These are phyloP conservation scores for Hirudinaria manillensis DNA, from an alignment of 2,888 invertebrate species.

Conservation along the genomic window DNA sequence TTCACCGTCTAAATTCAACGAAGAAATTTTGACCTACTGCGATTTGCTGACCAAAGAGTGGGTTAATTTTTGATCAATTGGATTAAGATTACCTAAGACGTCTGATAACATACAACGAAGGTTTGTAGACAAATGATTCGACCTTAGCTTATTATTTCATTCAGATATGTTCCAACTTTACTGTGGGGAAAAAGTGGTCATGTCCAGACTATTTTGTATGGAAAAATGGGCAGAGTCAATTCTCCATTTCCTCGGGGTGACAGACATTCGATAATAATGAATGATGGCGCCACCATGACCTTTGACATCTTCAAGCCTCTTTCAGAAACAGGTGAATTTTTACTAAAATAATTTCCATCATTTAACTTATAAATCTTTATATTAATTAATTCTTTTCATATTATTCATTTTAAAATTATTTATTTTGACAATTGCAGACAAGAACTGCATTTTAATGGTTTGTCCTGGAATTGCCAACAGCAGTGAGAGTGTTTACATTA, in stretches of 20 bases:
- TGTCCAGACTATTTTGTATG: conserved; percentile 85
- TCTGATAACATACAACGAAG: neutral
- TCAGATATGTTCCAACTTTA: conserved; percentile 77
- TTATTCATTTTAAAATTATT: neutral
- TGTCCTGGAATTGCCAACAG: conserved; percentile 79
- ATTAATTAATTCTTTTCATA: neutral
- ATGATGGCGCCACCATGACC: conserved; percentile 81
- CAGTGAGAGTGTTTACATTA: conserved; percentile 86
- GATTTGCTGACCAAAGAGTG: conserved; percentile 10
- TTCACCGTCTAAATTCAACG: conserved; percentile 13
- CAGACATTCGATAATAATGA: conserved; percentile 65
- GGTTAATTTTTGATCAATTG: neutral
- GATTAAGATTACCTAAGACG: neutral
- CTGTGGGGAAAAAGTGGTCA: conserved; percentile 94
- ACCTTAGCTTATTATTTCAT: neutral
- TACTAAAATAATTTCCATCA: neutral
- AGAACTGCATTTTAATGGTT: conserved; percentile 47
- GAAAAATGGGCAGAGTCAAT: conserved; percentile 66
- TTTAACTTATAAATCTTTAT: neutral
- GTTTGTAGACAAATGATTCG: neutral
- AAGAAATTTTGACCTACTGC: conserved; percentile 1
- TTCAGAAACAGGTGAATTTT: conserved; percentile 57
- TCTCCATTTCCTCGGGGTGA: conserved; percentile 83
- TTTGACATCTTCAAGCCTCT: conserved; percentile 85
- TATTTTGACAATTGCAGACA: neutral